Base-by-base conservation (phyloP, 2,888 invertebrate species). In the Drosophila stalkeri region DNA sequence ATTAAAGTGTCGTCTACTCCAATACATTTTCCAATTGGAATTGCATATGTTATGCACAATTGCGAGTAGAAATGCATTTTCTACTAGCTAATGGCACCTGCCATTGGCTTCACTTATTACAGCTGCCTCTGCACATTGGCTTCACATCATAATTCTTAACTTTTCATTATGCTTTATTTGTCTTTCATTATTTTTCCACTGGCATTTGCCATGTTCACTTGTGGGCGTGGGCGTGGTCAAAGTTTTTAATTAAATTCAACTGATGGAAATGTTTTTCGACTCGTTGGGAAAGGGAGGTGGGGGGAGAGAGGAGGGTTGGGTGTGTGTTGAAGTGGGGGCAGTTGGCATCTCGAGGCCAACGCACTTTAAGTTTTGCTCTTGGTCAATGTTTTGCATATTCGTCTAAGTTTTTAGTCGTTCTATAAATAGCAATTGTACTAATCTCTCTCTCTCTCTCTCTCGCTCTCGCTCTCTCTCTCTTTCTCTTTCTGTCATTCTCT, bases 161-260 rank as follows among this genome's bases (percentile, higher is more conserved):
- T 52, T 52, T 52, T 18, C 33, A 31, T 14, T 35, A 18, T 11
- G 52, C 14, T n/a, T 16, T 20, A 14, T 52, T 52, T 35, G 27
- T n/a, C 47, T 52, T 20, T 35, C 14, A 20, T 20, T 8, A 14
- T 8, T 35, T 33, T 35, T 37, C 35, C 35, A 11, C 49, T n/a
- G 56, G 75, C 47, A 23, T 46, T 69, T 47, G 43, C 43, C 46
- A 41, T 57, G 56, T 20, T 35, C 63, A 47, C 39, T 49, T 56
- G 49, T 51, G 71, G 35, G 63, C 63, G 41, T 1, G 1, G 11
- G 5, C 66, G 55, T 12, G 64, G 69, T 37, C 61, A 75, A 54
- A 62, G 66, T 61, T 81, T 77, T 82, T 86, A 82, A 82, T 86
- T 83, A 86, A 82, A 83, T 81, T 78, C 66, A 56, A 57, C 75